phyloP scores from a whole-genome alignment of 2,797 vertebrate species.

The Cacajao melanocephalus region DNA sequence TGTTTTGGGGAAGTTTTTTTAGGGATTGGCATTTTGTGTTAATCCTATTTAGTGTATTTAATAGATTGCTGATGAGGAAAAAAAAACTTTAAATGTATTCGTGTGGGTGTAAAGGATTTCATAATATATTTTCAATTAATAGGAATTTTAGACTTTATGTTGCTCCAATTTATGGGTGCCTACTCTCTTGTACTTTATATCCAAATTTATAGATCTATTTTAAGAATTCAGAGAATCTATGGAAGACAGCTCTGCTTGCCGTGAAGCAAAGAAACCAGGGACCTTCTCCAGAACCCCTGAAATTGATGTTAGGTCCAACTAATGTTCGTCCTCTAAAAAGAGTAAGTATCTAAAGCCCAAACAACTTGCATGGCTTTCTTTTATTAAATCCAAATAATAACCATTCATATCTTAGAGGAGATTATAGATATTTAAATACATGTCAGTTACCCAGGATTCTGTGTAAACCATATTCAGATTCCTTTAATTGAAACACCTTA shows the following conservation, averaged over 20 bases:
- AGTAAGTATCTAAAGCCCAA: constrained; percentile 83
- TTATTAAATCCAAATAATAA: constrained; percentile 17
- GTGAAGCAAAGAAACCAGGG: constrained; percentile 85
- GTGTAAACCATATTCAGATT: neutral
- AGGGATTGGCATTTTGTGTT: neutral
- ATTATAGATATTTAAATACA: constrained; percentile 41
- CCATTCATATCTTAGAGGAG: neutral
- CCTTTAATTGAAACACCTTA: constrained; percentile 34
- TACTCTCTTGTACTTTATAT: constrained; percentile 36
- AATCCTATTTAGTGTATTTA: constrained; percentile 9
- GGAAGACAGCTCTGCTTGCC: constrained; percentile 87
- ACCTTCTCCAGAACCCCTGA: constrained; percentile 57
- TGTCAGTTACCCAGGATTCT: constrained; percentile 50
- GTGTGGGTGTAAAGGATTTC: constrained; percentile 21
- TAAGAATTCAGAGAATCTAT: constrained; percentile 88
- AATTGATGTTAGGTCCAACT: constrained; percentile 73
- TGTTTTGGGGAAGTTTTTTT: constrained; percentile 19
- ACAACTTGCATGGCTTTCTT: neutral
- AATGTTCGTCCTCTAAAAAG: constrained; percentile 85
- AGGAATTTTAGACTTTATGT: constrained; percentile 17
- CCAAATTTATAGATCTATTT: constrained; percentile 88
- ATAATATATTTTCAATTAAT: constrained; percentile 39
- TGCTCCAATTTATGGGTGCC: neutral
- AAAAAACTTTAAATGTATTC: constrained; percentile 22
- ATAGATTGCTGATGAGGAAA: constrained; percentile 21